Base-by-base conservation (phyloP, 2,113 vertebrate species). In the Scytalopus superciliaris region DNA sequence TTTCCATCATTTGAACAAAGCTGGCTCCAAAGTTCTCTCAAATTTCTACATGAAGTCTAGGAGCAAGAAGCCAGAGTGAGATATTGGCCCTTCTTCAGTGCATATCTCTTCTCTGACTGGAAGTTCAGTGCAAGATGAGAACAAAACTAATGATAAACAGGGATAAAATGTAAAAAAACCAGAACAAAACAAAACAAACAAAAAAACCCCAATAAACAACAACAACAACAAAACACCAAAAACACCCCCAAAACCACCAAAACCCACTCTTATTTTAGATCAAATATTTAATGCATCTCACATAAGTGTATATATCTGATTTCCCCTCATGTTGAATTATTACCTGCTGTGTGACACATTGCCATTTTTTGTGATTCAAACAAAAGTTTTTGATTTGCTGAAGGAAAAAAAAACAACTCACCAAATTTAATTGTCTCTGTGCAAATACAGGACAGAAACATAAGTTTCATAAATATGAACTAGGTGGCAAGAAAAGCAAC, bases 1-100 rank as follows among this genome's bases (percentile, higher is more conserved):
- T 97, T 97, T 96, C 97, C 95, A 95, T 98, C 97, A 97, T 97
- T 82, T 93, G 93, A 96, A 93, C 81, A 96, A 97, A 98, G 76
- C 89, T 92, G 91, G 63, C 84, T 96, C 88, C 93, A 84, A 95
- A 87, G 81, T 96, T 98, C 91, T 97, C 97, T 98, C 96, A 70
- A 93, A 95, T 98, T 97, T 98, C 97, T 50, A 2, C 84, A 76
- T 81, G 94, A 94, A 95, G 93, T 68, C 91, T 57, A 94, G 77
- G 56, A 85, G 22, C 40, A 80, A 93, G n/a, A 86, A 92, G 70
- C 45, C 88, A 92, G 59, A 87, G 75, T 8, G 25, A 94, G 87
- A 84, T 89, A 52, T 76, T 94, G 86, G 45, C 77, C 40, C 56
- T 85, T 93, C 93, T 89, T 72, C 72, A 56, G 39, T 24, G 14